Percentiles rank a stretch among this genome's conserved stretches.
Evolutionary conservation across 2,113 vertebrate genomes (phyloP).

Genomic region (Cercocebus atys): DNA sequence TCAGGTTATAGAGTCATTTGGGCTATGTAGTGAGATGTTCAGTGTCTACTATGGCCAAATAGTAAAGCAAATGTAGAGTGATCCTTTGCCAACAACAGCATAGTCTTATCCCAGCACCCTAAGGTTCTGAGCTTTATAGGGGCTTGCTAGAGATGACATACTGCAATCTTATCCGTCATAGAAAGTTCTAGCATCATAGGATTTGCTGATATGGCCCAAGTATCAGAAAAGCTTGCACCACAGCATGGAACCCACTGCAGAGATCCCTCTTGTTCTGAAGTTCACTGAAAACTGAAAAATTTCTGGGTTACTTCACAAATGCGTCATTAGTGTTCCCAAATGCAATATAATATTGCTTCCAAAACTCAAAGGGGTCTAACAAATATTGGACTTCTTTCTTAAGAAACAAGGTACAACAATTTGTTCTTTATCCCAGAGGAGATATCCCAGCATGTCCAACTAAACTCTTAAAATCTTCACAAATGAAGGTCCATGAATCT

Average conservation of each 20-base stretch:
- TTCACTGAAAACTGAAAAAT: background rate
- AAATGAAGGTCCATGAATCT: background rate
- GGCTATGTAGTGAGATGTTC: background rate
- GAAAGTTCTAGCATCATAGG: background rate
- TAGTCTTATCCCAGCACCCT: background rate
- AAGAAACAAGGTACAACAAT: background rate
- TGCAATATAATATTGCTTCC: background rate
- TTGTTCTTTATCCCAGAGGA: background rate
- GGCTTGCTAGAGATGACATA: background rate
- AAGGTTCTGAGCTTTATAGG: background rate
- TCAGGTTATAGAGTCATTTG: background rate
- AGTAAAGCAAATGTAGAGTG: background rate
- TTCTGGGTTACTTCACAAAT: background rate
- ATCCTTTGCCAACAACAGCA: background rate
- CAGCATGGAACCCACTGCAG: rapidly evolving
- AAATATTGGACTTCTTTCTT: background rate
- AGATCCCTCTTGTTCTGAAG: background rate
- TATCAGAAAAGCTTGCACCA: background rate
- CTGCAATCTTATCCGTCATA: background rate
- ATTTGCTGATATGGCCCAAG: background rate
- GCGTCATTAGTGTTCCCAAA: background rate
- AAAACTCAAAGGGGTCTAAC: background rate
- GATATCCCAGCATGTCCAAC: background rate
- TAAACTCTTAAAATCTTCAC: background rate
- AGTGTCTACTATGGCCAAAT: background rate